Evolutionary conservation across 2,888 invertebrate genomes (phyloP).

Genomic region (Hydrotaea cyrtoneurina): DNA sequence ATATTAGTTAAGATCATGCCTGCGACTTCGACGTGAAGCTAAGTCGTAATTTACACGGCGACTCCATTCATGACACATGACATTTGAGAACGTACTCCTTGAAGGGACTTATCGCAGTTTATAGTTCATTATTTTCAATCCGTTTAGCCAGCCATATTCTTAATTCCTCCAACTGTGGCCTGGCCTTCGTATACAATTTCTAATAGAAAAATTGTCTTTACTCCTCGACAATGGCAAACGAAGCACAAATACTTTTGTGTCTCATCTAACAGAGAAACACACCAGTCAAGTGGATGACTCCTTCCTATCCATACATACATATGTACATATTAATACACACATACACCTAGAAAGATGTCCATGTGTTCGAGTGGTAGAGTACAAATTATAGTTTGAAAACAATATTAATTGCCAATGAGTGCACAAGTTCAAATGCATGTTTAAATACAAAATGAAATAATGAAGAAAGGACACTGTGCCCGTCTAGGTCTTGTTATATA

Average conservation of each 20-base stretch:
- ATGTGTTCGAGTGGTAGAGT: neutral
- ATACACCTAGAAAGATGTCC: neutral
- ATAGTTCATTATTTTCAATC: too few species aligned
- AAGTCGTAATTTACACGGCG: too few species aligned
- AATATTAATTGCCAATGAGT: slow-evolving; percentile 68
- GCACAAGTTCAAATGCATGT: slow-evolving; percentile 64
- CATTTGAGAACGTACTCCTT: too few species aligned
- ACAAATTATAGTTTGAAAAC: slow-evolving; percentile 46
- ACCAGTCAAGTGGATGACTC: neutral
- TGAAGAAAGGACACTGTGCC: slow-evolving; percentile 20
- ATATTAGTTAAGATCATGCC: too few species aligned
- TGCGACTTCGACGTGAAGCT: too few species aligned
- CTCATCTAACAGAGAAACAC: slow-evolving; percentile 1
- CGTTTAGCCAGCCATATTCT: too few species aligned
- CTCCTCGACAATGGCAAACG: slow-evolving; percentile 18
- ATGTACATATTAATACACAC: neutral
- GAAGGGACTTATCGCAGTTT: too few species aligned
- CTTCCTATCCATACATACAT: neutral
- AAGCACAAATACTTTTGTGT: slow-evolving; percentile 11
- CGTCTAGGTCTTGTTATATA: neutral
- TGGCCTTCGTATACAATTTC: too few species aligned
- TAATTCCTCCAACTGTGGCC: too few species aligned
- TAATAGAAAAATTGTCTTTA: too few species aligned
- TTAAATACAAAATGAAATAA: slow-evolving; percentile 53
- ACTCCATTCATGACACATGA: too few species aligned